Base-by-base conservation (phyloP, 53 echinoderm and acorn worm genomes). In the Arbacia lixula region DNA sequence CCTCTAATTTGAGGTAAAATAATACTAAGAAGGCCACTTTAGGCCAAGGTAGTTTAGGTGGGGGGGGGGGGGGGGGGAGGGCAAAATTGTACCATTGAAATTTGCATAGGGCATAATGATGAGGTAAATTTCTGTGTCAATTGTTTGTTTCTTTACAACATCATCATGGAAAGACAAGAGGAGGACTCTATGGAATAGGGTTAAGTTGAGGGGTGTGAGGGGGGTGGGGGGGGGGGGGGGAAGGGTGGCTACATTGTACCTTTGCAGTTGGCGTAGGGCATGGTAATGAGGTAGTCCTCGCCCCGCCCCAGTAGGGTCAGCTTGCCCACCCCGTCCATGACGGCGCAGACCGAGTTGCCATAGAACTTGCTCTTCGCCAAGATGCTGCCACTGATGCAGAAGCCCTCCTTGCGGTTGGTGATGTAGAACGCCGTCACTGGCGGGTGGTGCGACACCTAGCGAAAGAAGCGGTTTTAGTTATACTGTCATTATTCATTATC, bases 251-350 rank as follows among this genome's bases (percentile, higher is more conserved):
- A 56, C 22, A 5, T 25, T 87, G 34, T 83, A 96, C 96, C 97
- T 88, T 97, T 97, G 65, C 97, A 97, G 68, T 97, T 93, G 19
- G 94, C 97, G 72, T 97, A 97, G 3, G 94, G 97, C 97, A 97
- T 97, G 0, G 94, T 97, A 66, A 97, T 91, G 34, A 85, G 85
- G 60, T 97, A 96, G 40, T 96, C 96, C 77, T 77, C 77, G 20
- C 97, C 96, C 37, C 96, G 71, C 29, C 91, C 52, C 24, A 96
- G 87, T 10, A 95, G 85, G 11, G 85, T 81, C 27, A 96, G 89
- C 27, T 89, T 93, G 36, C 87, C 96, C 10, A 90, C 87, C 1
- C 93, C 96, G 60, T 93, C 96, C 93, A 96, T 91, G 83, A 91
- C 75, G 9, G 95, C 95, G 27, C 81, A 81, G 50, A 96, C 93